Base-by-base conservation (phyloP, 2,888 invertebrate species). In the Mesopsocus fuscifrons region DNA sequence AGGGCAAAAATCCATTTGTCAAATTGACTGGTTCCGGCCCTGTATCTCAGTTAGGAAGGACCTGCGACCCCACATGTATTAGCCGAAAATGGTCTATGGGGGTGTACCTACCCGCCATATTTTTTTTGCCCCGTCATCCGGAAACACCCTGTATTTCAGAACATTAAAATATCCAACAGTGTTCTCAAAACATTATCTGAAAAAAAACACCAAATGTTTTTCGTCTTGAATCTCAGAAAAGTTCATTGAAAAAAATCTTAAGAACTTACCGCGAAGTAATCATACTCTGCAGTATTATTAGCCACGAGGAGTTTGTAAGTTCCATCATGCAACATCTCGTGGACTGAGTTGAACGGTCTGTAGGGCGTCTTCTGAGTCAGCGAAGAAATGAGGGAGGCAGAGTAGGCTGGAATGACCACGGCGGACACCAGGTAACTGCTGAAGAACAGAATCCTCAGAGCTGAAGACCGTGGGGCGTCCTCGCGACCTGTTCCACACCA, bases 371-470 rank as follows among this genome's bases (percentile, higher is more conserved):
- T 34, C 22, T 30, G 30, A 30, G 44, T 40, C 11, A 44, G 30
- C 17, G 30, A 44, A 5, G 44, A 44, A 8, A 44, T 40, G 17
- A 44, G 38, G 2, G 41, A 38, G 2, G 44, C 44, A 2, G 44
- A 38, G 40, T 44, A 44, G 15, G 44, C 34, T 23, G 42, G 40
- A 30, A 23, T 41, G 40, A 44, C 18, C 11, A 44, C 41, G 17
- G 41, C 31, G 3, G 44, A 44, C 13, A 26, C 41, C 4, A 44
- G 4, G 16, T 30, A 23, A 17, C 26, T 16, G 4, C 20, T 15
- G 30, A 38, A 44, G 41, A 44, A 42, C 16, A 44, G 20, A 15
- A 44, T 44, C 11, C 40, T 23, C 40, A 38, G 40, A 16, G 44
- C 38, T 3, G 16, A n/a, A 11, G 44, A 42, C 4, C 23, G 23